These are phyloP conservation scores for Enteromius afrohamiltoni DNA, from an alignment of 2,797 vertebrate species.

Conservation along the genomic window DNA sequence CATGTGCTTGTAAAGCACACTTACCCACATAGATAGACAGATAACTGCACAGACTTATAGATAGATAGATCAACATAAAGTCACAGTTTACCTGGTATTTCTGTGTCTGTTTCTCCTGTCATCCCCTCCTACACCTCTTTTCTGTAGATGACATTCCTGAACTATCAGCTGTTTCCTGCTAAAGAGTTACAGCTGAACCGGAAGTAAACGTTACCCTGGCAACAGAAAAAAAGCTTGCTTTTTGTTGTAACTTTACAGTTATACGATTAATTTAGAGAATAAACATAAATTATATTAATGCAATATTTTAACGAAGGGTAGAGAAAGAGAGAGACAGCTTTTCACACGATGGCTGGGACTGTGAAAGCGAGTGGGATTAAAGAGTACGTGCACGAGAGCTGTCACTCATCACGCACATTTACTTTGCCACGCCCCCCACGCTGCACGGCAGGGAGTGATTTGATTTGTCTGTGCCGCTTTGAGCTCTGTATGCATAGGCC, in stretches of 20 bases:
- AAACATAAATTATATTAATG: neutral
- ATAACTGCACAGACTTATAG: neutral
- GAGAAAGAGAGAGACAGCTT: neutral
- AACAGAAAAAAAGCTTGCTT: neutral
- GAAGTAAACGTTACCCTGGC: slow-evolving; percentile 19
- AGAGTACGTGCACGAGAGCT: neutral
- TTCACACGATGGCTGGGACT: neutral
- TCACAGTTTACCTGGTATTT: slow-evolving; percentile 66
- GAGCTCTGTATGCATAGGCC: neutral
- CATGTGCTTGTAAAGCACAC: slow-evolving; percentile 6
- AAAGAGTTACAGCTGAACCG: slow-evolving; percentile 13
- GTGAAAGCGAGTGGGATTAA: neutral
- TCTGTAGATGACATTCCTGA: slow-evolving; percentile 8
- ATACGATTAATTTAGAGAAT: neutral
- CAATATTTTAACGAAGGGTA: neutral
- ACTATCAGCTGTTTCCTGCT: neutral
- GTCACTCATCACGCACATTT: neutral
- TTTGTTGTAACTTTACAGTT: neutral
- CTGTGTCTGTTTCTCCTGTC: slow-evolving; percentile 63
- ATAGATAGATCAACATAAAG: neutral
- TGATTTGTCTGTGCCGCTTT: neutral
- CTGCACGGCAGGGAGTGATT: neutral
- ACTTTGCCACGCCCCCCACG: neutral
- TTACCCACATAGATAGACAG: neutral
- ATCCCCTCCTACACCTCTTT: slow-evolving; percentile 53